phyloP scores from a whole-genome alignment of 2,113 vertebrate genomes.

The Vidua chalybeata region DNA sequence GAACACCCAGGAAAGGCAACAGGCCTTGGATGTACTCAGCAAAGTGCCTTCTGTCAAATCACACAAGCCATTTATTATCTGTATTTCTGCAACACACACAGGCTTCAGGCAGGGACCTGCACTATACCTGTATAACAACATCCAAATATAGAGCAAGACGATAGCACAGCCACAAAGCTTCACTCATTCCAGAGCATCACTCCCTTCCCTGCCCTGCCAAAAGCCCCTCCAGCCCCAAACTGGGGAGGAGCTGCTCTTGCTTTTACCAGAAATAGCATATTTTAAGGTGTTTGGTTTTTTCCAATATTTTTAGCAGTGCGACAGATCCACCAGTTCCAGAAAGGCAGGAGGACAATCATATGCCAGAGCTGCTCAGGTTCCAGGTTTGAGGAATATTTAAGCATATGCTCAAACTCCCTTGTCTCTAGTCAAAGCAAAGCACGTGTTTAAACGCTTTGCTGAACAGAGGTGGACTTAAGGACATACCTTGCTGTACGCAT shows the following conservation, averaged over 20 bases:
- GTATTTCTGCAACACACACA: slow-evolving; percentile 20
- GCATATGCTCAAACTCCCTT: background rate
- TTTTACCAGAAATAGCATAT: background rate
- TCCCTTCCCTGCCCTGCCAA: background rate
- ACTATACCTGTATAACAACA: background rate
- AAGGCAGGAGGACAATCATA: background rate
- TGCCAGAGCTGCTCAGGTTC: background rate
- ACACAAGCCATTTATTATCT: background rate
- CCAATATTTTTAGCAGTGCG: background rate
- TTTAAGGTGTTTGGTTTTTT: background rate
- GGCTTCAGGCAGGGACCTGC: background rate
- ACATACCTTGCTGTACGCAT: background rate
- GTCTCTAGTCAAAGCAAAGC: background rate
- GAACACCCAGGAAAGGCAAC: background rate
- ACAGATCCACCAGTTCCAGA: background rate
- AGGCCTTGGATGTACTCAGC: background rate
- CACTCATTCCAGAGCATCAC: background rate
- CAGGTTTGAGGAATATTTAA: background rate
- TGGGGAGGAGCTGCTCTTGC: background rate
- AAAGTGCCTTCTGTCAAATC: background rate
- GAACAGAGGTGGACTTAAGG: slow-evolving; percentile 37
- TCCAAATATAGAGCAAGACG: background rate
- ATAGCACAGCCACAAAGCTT: background rate
- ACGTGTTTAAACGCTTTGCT: background rate
- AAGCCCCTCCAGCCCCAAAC: background rate